Evolutionary conservation across 1,140 invertebrate species (phyloP).

Genomic region (Pararge aegeria): DNA sequence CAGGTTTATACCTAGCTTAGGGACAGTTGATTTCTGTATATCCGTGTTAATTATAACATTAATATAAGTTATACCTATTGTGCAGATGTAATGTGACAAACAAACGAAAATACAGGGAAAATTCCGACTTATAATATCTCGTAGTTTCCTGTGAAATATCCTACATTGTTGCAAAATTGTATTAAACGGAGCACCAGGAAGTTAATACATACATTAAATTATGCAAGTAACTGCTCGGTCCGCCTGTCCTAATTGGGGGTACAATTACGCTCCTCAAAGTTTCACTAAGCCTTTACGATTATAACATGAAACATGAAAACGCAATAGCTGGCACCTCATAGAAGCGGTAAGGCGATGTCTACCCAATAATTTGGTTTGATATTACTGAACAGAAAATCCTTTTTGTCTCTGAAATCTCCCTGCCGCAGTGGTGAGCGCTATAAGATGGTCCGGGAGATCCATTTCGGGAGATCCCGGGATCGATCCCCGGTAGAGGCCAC

Average conservation of each 20-base stretch:
- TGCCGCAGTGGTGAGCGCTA: too few relatives aligned
- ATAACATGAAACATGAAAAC: not conserved
- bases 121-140: not conserved
- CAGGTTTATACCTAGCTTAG: too few relatives aligned
- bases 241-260: not conserved
- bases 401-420: too few relatives aligned
- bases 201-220: slow-evolving; percentile 4
- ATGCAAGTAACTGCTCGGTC: not conserved
- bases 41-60: too few relatives aligned
- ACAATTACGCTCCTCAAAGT: not conserved
- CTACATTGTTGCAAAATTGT: not conserved
- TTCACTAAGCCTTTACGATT: slow-evolving; percentile 1
- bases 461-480: too few relatives aligned
- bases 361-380: not conserved
- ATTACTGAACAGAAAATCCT: too few relatives aligned
- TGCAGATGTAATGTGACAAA: too few relatives aligned
- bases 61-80: too few relatives aligned
- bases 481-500: too few relatives aligned
- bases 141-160: not conserved
- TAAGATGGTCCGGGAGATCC: too few relatives aligned
- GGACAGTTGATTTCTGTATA: too few relatives aligned
- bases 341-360: not conserved
- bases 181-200: not conserved
- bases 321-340: not conserved
- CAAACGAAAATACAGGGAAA: too few relatives aligned